Evolutionary conservation across 1,140 invertebrate genomes (phyloP), one percentile per base, ranked within the genome.

Genomic region (Drosophila tristis): DNA sequence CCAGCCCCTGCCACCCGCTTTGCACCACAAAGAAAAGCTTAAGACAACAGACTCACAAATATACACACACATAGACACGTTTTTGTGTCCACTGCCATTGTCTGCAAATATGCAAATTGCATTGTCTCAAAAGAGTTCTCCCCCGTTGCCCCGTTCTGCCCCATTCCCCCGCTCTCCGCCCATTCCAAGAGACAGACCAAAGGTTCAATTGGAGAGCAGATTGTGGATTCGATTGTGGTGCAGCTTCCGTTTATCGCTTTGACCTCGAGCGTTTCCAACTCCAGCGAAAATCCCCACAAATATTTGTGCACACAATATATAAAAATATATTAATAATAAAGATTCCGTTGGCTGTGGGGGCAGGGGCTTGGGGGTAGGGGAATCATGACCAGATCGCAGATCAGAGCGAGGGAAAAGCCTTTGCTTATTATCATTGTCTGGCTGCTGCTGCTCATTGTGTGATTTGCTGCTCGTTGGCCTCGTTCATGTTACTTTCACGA

Each of bases 51-150:
- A 53, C 31, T 29, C 45, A 51, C 55, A 48, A 47, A 54, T 35
- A 23, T 43, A 15, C 25, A 20, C 2, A 20, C 20, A 20, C 0
- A 25, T 25, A 25, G 23, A 25, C 9, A 15, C n/a, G 7, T n/a
- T 31, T 31, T 26, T 48, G 11, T 25, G 16, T 23, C 62, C 72
- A 48, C 59, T 74, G 70, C 35, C 80, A 84, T 85, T 85, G 80
- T 85, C 80, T 85, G 20, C 20, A 62, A 86, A 85, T 80, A 85
- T 85, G 80, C 81, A 85, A 85, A 85, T 85, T 85, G 77, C 81
- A 80, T 80, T 81, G 77, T 81, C 63, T 63, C 29, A 26, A 43
- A 39, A 8, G 23, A 25, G 23, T 25, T 25, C 13, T 13, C 4
- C 35, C 35, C 35, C 31, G 11, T 35, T 35, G 26, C 42, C 54